Conservation (phyloP, 2,888 invertebrate species). For the Corbicula japonica region DNA sequence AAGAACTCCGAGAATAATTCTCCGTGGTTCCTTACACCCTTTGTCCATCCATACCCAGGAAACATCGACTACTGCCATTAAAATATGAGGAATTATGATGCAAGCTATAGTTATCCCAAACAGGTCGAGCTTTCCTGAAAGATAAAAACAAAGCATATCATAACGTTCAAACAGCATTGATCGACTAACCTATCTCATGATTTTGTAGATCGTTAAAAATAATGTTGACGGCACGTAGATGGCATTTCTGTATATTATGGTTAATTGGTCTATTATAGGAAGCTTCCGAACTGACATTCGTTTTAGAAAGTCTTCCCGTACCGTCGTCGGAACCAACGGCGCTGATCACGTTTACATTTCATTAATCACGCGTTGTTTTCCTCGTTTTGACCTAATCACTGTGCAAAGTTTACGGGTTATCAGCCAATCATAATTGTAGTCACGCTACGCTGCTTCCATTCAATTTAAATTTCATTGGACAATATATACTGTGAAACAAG, state of each 20-base stretch:
- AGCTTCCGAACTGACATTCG: too few relatives aligned
- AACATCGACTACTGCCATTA: slow-evolving; percentile 45
- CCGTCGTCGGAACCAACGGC: too few relatives aligned
- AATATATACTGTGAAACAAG: too few relatives aligned
- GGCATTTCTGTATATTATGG: neutral
- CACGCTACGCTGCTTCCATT: too few relatives aligned
- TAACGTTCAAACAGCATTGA: neutral
- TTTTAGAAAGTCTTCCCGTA: too few relatives aligned
- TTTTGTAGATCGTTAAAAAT: neutral
- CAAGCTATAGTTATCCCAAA: slow-evolving; percentile 41
- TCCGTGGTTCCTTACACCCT: neutral
- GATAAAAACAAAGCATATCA: neutral
- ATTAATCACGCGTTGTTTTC: too few relatives aligned
- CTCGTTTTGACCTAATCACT: too few relatives aligned
- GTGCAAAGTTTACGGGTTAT: too few relatives aligned
- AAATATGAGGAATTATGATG: slow-evolving; percentile 37
- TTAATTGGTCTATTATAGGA: too few relatives aligned
- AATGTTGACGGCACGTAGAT: neutral
- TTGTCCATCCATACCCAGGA: slow-evolving; percentile 50
- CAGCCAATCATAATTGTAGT: too few relatives aligned
- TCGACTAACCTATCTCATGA: neutral
- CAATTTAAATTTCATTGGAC: too few relatives aligned
- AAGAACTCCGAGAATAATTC: slow-evolving; percentile 27
- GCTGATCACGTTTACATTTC: too few relatives aligned
- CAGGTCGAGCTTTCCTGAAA: slow-evolving; percentile 30